Evolutionary conservation across 1,140 invertebrate genomes (phyloP), one percentile per base, ranked within the genome.

Genomic region (Melipona quadrifasciata): DNA sequence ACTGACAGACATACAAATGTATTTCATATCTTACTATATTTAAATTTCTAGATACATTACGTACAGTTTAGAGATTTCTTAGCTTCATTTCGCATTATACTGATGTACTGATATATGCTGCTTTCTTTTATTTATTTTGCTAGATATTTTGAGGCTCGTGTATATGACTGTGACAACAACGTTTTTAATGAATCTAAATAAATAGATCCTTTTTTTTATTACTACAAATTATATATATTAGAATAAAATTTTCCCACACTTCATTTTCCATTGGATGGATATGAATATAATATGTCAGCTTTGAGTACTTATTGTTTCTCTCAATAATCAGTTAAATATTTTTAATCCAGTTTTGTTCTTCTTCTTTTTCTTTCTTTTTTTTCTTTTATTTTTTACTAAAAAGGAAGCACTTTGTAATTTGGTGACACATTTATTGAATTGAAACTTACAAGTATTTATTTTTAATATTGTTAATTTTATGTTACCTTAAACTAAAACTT

Each of bases 141-240:
- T 71, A 79, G 47, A 16, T 70, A 71, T 71, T 71, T 79, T 39
- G 47, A 79, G 53, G 34, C 61, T 82, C 65, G 39, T 78, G 79
- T 47, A 71, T 79, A 51, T 79, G 57, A 71, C 57, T 53, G 39
- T 14, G 58, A 65, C 76, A 84, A 84, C 68, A 80, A 78, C n/a
- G n/a, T 61, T 58, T 78, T 70, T 53, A 71, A 53, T 21, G 58
- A 80, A 84, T 80, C 57, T 80, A 73, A 12, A 65, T 80, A 55
- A 84, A 73, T 67, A 82, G 83, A 87, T 80, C 57, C 53, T 47
- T 61, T 61, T 64, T 78, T 77, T 77, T 73, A 8, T 72, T 76
- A 78, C 61, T 83, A 86, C 57, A 86, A 90, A 86, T 87, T 82
- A 84, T 82, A 86, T 58, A 86, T 58, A 80, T 77, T 68, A 84